Conservation (phyloP, 2,113 vertebrate species). For the Scomber japonicus region DNA sequence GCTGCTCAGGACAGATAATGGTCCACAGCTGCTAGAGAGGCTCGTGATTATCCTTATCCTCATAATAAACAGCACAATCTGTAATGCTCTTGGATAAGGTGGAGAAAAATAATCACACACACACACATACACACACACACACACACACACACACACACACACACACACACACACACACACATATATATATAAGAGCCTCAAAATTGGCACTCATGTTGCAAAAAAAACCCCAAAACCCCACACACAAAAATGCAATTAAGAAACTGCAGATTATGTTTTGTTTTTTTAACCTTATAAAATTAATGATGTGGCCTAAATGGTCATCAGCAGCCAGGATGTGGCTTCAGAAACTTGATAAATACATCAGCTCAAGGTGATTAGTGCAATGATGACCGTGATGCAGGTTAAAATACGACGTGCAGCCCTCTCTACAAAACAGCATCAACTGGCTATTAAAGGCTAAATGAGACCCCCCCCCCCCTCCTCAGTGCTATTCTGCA, state of each 20-base stretch:
- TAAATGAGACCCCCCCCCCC: neutral
- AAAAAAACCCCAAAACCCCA: too few relatives aligned
- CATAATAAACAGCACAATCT: neutral
- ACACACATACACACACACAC: too few relatives aligned
- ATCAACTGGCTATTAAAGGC: neutral
- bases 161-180: too few relatives aligned
- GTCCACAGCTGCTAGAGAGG: neutral
- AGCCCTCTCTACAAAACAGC: neutral
- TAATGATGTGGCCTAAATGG: neutral
- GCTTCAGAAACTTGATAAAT: slow-evolving; percentile 20
- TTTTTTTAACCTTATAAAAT: neutral
- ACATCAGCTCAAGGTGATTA: slow-evolving; percentile 51
- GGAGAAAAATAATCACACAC: neutral
- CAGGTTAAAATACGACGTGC: slow-evolving; percentile 37
- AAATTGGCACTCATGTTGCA: neutral
- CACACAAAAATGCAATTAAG: neutral
- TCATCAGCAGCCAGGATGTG: neutral
- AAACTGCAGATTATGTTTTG: neutral
- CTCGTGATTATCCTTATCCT: neutral
- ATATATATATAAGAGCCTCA: neutral
- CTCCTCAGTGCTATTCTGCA: too few relatives aligned
- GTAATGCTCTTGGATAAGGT: neutral
- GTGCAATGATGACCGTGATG: slow-evolving; percentile 21
- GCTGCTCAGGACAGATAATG: slow-evolving; percentile 15
- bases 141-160: too few relatives aligned